Percentiles rank a stretch among this genome's conserved stretches.
phyloP scores from a whole-genome alignment of 2,797 vertebrate species.

The Lacerta bilineata region DNA sequence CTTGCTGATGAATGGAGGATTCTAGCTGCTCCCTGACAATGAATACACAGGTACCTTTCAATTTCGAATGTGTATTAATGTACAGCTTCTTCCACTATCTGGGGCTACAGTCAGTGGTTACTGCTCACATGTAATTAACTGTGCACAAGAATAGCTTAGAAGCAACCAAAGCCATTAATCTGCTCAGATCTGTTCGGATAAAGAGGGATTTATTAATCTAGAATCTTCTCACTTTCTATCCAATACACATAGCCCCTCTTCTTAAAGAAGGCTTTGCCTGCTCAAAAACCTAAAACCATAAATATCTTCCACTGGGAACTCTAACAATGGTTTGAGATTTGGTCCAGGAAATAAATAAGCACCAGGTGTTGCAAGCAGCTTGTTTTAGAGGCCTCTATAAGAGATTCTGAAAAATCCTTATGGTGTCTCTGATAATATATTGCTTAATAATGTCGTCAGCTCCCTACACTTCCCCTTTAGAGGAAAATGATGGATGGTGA shows the following conservation, averaged over 20 bases:
- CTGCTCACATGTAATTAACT: background rate
- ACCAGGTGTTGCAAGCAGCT: constrained; percentile 4
- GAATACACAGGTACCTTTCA: background rate
- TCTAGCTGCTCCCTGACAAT: background rate
- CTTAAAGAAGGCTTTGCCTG: constrained; percentile 20
- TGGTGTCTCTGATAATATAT: constrained; percentile 57
- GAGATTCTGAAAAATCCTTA: constrained; percentile 47
- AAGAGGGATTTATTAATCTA: background rate
- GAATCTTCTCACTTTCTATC: constrained; percentile 12
- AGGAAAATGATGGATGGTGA: constrained; percentile 55
- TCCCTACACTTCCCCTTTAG: constrained; percentile 52
- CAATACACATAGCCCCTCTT: background rate
- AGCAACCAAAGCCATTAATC: background rate
- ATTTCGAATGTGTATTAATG: background rate
- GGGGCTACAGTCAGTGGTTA: too few relatives aligned
- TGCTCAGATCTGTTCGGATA: background rate
- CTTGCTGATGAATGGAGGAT: background rate
- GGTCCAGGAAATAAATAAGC: constrained; percentile 14
- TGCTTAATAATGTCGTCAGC: constrained; percentile 60
- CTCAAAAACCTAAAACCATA: constrained; percentile 22
- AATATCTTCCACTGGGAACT: constrained; percentile 37
- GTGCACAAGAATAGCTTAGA: background rate
- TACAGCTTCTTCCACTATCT: background rate
- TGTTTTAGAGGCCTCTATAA: constrained; percentile 54
- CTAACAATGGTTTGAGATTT: background rate